These are phyloP conservation scores for Drosophila azteca DNA, from an alignment of 1,140 invertebrate genomes.

Conservation along the genomic window DNA sequence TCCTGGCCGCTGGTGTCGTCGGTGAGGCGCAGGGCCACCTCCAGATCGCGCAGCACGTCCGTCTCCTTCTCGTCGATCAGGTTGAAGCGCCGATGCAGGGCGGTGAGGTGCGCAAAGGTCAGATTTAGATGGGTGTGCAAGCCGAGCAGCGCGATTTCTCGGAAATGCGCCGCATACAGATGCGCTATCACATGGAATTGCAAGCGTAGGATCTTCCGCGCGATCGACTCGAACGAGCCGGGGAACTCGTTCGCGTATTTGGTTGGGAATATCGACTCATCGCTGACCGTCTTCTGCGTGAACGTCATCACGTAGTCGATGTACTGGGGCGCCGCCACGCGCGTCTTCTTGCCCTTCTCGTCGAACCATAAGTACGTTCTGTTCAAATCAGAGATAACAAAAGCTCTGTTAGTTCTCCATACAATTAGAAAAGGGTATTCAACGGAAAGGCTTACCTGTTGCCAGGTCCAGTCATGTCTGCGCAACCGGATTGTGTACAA, in stretches of 20 bases:
- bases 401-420: rapidly evolving
- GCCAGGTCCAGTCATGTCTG: slow-evolving; percentile 97
- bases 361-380: slow-evolving; percentile 99
- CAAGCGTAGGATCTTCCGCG: slow-evolving; percentile 97
- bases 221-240: slow-evolving; percentile 95
- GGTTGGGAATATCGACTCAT: slow-evolving; percentile 98
- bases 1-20: slow-evolving; percentile 82
- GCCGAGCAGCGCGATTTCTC: slow-evolving; percentile 95
- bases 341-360: slow-evolving; percentile 98
- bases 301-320: slow-evolving; percentile 99
- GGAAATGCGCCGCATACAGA: slow-evolving; percentile 98
- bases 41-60: slow-evolving; percentile 94
- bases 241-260: slow-evolving; percentile 99
- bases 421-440: no score
- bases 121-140: slow-evolving; percentile 97
- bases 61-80: slow-evolving; percentile 98
- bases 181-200: slow-evolving; percentile 99
- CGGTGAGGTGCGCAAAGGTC: slow-evolving; percentile 97
- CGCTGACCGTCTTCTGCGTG: slow-evolving; percentile 98
- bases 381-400: slow-evolving; percentile 81
- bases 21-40: slow-evolving; percentile 88
- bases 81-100: slow-evolving; percentile 94
- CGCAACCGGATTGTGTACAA: slow-evolving; percentile 96
- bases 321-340: slow-evolving; percentile 98
- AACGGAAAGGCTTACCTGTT: slow-evolving; percentile 87